A percentile compares a stretch with the other conserved stretches of the same genome.
Evolutionary conservation across 2,888 invertebrate species (phyloP).

Genomic region (Amblyjoppa proteus): DNA sequence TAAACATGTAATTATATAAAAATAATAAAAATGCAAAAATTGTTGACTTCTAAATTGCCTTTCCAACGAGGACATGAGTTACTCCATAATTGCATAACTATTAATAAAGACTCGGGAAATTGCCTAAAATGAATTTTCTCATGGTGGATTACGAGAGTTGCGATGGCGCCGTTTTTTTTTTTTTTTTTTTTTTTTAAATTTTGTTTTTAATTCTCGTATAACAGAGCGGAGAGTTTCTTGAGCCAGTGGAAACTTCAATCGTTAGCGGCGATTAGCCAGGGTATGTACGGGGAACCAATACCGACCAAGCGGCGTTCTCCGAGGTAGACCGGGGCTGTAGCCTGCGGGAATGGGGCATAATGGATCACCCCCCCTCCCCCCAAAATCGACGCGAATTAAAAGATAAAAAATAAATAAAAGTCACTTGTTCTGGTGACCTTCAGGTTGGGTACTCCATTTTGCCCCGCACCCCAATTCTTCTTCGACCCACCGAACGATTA

Average conservation of each 20-base stretch:
- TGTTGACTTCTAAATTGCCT: not conserved
- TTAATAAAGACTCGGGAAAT: slow-evolving; percentile 7
- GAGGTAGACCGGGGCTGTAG: not conserved
- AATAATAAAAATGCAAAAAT: not conserved
- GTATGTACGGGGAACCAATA: not conserved
- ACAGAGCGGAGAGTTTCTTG: slow-evolving; percentile 13
- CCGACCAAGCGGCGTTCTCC: not conserved
- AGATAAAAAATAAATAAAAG: too few species aligned
- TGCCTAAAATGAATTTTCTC: slow-evolving; percentile 12
- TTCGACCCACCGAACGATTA: too few species aligned
- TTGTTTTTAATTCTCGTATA: slow-evolving; percentile 25
- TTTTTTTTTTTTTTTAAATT: slow-evolving; percentile 28
- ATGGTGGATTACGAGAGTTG: slow-evolving; percentile 24
- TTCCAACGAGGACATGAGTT: not conserved
- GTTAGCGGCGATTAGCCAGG: slow-evolving; percentile 20
- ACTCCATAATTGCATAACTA: not conserved
- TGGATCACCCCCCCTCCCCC: too few species aligned
- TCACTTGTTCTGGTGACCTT: too few species aligned
- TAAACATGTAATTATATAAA: not conserved
- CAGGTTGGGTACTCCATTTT: too few species aligned
- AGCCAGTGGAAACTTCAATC: slow-evolving; percentile 37
- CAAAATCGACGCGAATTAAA: too few species aligned
- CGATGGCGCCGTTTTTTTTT: slow-evolving; percentile 3
- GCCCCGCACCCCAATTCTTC: too few species aligned
- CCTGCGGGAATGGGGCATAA: too few species aligned